Evolutionary conservation across 1,140 invertebrate species (phyloP).

Genomic region (Nebria ingens): DNA sequence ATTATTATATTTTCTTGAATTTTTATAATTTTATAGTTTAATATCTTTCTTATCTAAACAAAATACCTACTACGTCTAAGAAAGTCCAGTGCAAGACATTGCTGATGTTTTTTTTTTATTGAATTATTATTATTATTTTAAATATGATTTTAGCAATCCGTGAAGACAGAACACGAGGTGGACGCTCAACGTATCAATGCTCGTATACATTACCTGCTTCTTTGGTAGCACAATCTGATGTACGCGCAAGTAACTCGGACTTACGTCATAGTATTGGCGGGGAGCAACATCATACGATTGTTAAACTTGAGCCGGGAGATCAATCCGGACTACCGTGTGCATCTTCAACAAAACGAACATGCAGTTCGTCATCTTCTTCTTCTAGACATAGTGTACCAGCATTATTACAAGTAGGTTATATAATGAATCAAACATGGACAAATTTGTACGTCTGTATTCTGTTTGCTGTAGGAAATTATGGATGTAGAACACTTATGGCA

Average conservation of each 20-base stretch:
- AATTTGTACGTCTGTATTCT: not conserved
- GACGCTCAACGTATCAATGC: conserved; percentile 90
- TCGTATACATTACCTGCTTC: conserved; percentile 74
- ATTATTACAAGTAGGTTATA: conserved; percentile 43
- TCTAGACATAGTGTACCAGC: conserved; percentile 37
- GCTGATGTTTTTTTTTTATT: no score
- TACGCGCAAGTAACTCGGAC: conserved; percentile 34
- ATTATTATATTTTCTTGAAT: no score
- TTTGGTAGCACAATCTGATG: conserved; percentile 41
- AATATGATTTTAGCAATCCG: conserved; percentile 67
- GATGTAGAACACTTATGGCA: conserved; percentile 90
- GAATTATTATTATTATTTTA: no score
- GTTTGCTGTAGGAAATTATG: conserved; percentile 67
- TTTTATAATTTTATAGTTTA: no score
- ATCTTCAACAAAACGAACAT: conserved; percentile 14
- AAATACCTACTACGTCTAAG: no score
- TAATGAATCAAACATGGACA: no score
- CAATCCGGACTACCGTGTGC: conserved; percentile 21
- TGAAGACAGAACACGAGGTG: conserved; percentile 87
- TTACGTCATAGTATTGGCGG: conserved; percentile 25
- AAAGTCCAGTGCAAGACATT: no score
- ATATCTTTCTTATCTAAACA: no score
- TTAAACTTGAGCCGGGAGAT: conserved; percentile 27
- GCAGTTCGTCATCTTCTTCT: conserved; percentile 14
- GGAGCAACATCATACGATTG: conserved; percentile 24